Evolutionary conservation across 1,140 invertebrate genomes (phyloP).

Genomic region (Bombus breviceps): DNA sequence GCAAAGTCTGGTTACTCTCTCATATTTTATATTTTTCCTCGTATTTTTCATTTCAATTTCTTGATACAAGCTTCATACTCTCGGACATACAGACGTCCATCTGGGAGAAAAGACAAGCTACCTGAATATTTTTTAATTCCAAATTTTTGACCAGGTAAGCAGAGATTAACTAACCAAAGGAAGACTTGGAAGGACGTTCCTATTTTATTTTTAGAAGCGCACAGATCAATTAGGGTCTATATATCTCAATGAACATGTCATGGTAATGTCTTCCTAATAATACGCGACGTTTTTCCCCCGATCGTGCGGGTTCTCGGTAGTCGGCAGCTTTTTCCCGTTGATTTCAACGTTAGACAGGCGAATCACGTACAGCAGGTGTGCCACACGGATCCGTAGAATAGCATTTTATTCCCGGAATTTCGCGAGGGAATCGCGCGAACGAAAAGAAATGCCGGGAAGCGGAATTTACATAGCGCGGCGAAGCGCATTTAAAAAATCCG

Average conservation of each 20-base stretch:
- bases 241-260: not conserved
- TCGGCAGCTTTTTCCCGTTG: slow-evolving; percentile 46
- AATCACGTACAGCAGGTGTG: slow-evolving; percentile 70
- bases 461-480: slow-evolving; percentile 34
- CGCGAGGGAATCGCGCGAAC: slow-evolving; percentile 57
- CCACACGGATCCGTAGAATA: slow-evolving; percentile 57
- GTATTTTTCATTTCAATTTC: no score
- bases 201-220: not conserved
- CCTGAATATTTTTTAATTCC: not conserved
- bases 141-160: not conserved
- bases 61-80: not conserved
- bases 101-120: not conserved
- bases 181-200: not conserved
- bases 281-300: slow-evolving; percentile 18
- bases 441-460: slow-evolving; percentile 46
- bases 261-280: slow-evolving; percentile 23
- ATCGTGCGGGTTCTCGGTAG: slow-evolving; percentile 29
- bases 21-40: no score
- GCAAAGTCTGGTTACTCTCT: no score
- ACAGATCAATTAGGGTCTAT: not conserved
- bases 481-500: slow-evolving; percentile 30
- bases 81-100: not conserved
- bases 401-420: slow-evolving; percentile 62
- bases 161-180: not conserved
- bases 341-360: slow-evolving; percentile 60